These are phyloP conservation scores for Diorhabda sublineata DNA, from an alignment of 1,140 invertebrate genomes.

Conservation along the genomic window DNA sequence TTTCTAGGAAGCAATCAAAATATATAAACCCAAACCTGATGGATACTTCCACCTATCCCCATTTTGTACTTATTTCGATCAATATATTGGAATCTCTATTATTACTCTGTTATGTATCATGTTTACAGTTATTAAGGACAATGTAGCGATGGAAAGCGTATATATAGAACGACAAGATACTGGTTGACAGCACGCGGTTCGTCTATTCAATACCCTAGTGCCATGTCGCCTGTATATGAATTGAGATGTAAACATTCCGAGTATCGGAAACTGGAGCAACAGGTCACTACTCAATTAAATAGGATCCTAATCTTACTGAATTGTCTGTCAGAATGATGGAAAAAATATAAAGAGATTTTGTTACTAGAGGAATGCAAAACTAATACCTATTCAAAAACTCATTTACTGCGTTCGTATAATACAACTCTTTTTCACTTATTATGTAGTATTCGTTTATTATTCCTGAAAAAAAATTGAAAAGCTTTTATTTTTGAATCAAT, in stretches of 20 bases:
- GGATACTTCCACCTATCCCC: background rate
- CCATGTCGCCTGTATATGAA: background rate
- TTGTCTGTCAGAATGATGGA: too few relatives aligned
- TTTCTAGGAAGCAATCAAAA: too few relatives aligned
- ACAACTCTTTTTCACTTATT: too few relatives aligned
- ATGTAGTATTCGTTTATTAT: too few relatives aligned
- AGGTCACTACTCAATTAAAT: slow-evolving; percentile 1
- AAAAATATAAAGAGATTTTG: too few relatives aligned
- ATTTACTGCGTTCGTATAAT: too few relatives aligned
- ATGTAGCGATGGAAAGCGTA: background rate
- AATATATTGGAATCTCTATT: background rate
- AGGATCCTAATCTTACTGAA: background rate
- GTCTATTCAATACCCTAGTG: background rate
- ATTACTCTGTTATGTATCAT: background rate
- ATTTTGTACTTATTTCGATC: background rate
- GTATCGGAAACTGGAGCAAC: background rate
- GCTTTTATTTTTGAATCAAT: too few relatives aligned
- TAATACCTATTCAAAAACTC: too few relatives aligned
- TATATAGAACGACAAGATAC: background rate
- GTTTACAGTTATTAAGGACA: slow-evolving; percentile 1
- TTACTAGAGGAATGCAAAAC: too few relatives aligned
- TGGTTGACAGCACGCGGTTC: background rate
- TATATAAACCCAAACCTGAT: too few relatives aligned
- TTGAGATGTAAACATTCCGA: background rate
- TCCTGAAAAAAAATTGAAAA: too few relatives aligned